Evolutionary conservation across 2,888 invertebrate species (phyloP).

Genomic region (Eudasyphora cyanicolor): DNA sequence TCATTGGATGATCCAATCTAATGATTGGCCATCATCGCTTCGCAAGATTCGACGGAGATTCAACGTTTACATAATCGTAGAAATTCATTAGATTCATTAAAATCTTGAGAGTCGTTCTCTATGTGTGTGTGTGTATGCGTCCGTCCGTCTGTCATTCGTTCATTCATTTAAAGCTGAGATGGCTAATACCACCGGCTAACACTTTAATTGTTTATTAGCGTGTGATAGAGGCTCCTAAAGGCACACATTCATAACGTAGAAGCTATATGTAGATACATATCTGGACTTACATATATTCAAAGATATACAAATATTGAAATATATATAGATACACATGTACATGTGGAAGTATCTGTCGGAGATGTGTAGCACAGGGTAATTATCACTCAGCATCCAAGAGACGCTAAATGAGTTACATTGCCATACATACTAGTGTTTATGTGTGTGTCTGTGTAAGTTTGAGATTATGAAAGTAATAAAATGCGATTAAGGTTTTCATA

Average conservation of each 20-base stretch:
- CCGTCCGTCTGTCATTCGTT: neutral
- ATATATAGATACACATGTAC: neutral
- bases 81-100: conserved; percentile 43
- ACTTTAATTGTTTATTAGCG: conserved; percentile 62
- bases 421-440: neutral
- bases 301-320: neutral
- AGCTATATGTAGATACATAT: neutral
- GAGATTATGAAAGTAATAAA: conserved; percentile 10
- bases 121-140: neutral
- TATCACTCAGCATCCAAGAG: neutral
- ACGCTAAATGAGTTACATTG: neutral
- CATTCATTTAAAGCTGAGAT: conserved; percentile 44
- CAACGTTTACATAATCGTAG: conserved; percentile 16
- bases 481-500: neutral
- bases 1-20: neutral
- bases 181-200: conserved; percentile 37
- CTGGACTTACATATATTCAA: neutral
- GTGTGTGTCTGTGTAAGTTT: neutral
- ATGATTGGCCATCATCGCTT: neutral
- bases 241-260: neutral
- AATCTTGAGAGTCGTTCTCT: conserved; percentile 53
- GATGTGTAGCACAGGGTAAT: neutral
- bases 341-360: neutral
- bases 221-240: conserved; percentile 56
- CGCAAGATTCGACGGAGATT: neutral